Evolutionary conservation across 2,113 vertebrate genomes (phyloP).

Genomic region (Gila orcuttii): DNA sequence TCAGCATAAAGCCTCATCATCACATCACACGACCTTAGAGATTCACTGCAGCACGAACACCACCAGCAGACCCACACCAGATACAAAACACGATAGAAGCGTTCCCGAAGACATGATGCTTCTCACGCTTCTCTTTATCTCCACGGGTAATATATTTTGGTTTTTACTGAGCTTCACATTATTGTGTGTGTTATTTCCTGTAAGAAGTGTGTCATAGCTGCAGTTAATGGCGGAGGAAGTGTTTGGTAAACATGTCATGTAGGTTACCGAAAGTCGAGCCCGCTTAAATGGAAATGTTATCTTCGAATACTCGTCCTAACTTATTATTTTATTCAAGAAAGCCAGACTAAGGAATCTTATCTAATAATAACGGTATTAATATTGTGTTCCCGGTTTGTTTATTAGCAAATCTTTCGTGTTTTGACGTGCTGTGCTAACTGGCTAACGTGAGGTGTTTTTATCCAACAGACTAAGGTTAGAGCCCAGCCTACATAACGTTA

Average conservation of each 20-base stretch:
- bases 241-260: slow-evolving; percentile 37
- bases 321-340: background rate
- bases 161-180: background rate
- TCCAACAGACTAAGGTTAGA: no score
- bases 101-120: slow-evolving; percentile 68
- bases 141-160: slow-evolving; percentile 68
- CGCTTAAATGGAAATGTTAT: background rate
- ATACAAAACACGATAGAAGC: background rate
- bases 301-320: background rate
- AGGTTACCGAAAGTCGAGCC: background rate
- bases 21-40: background rate
- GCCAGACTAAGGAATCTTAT: background rate
- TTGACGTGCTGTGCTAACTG: background rate
- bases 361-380: background rate
- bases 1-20: slow-evolving; percentile 18
- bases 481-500: background rate
- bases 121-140: slow-evolving; percentile 73
- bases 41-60: slow-evolving; percentile 23
- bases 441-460: background rate
- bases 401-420: background rate
- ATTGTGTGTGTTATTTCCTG: no score
- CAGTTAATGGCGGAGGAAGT: background rate
- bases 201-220: background rate
- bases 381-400: background rate
- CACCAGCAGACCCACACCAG: rapidly evolving